Evolutionary conservation across 2,113 vertebrate species (phyloP).

Genomic region (Porphyrio hochstetteri): DNA sequence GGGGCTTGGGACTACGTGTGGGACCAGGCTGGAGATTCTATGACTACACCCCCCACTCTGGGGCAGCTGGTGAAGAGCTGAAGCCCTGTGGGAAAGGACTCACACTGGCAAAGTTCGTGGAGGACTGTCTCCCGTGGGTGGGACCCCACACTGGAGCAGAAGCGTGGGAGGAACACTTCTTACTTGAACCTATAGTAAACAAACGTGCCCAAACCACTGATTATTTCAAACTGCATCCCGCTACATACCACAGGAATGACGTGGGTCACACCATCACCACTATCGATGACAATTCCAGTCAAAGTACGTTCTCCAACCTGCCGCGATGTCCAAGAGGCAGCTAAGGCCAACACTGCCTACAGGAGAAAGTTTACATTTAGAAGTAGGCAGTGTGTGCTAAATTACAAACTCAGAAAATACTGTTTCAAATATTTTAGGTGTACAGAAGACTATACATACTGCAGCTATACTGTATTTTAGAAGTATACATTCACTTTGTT

Average conservation of each 20-base stretch:
- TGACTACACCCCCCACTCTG: too few species aligned
- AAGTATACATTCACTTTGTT: not conserved
- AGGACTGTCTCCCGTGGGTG: too few species aligned
- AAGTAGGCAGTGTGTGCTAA: not conserved
- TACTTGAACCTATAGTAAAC: not conserved
- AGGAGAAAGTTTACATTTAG: slow-evolving; percentile 11
- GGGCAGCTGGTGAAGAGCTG: too few species aligned
- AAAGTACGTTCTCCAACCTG: slow-evolving; percentile 87
- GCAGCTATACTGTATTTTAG: not conserved
- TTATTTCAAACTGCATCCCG: not conserved
- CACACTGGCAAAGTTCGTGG: too few species aligned
- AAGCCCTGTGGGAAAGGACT: too few species aligned
- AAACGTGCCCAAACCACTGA: not conserved
- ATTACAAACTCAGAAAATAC: not conserved
- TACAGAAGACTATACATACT: not conserved
- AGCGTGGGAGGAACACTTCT: not conserved
- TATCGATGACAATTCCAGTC: slow-evolving; percentile 87
- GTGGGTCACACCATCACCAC: slow-evolving; percentile 88
- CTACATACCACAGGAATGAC: slow-evolving; percentile 86
- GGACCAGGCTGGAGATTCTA: too few species aligned
- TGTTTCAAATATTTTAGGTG: not conserved
- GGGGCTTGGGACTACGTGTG: too few species aligned
- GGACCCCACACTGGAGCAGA: too few species aligned
- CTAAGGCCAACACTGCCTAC: slow-evolving; percentile 86
- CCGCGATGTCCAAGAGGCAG: slow-evolving; percentile 88